A percentile compares a stretch with the other conserved stretches of the same genome.
Evolutionary conservation across 2,797 vertebrate genomes (phyloP).

Genomic region (Hyperoplus lanceolatus): DNA sequence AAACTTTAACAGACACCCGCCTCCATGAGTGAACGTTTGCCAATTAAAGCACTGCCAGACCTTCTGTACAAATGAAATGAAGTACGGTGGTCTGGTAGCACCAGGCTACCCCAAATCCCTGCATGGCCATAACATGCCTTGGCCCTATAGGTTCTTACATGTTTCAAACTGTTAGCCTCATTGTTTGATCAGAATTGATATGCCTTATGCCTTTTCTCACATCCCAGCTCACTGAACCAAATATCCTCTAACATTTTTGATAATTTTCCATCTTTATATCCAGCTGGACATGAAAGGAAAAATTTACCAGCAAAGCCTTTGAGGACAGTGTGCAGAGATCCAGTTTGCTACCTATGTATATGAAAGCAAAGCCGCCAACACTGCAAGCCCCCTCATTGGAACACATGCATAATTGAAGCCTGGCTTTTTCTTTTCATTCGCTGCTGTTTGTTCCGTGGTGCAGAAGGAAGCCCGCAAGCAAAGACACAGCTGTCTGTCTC

Average conservation of each 20-base stretch:
- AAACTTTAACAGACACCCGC: no score
- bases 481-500: constrained; percentile 66
- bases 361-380: constrained; percentile 42
- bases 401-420: constrained; percentile 67
- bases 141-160: background rate
- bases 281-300: constrained; percentile 31
- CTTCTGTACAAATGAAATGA: no score
- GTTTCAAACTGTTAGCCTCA: background rate
- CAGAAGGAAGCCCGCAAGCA: constrained; percentile 51
- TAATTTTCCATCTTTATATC: constrained; percentile 4
- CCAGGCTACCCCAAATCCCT: background rate
- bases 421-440: constrained; percentile 53
- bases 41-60: no score
- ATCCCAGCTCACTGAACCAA: background rate
- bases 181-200: background rate
- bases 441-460: constrained; percentile 46
- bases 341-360: constrained; percentile 41
- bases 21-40: no score
- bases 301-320: constrained; percentile 24
- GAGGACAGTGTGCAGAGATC: constrained; percentile 17
- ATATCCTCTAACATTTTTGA: background rate
- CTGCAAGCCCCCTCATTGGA: constrained; percentile 63
- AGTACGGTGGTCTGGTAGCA: no score
- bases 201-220: background rate
- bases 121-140: background rate